Evolutionary conservation across 2,888 invertebrate genomes (phyloP), one percentile per base, ranked within the genome.

Genomic region (Heteropelma amictum): DNA sequence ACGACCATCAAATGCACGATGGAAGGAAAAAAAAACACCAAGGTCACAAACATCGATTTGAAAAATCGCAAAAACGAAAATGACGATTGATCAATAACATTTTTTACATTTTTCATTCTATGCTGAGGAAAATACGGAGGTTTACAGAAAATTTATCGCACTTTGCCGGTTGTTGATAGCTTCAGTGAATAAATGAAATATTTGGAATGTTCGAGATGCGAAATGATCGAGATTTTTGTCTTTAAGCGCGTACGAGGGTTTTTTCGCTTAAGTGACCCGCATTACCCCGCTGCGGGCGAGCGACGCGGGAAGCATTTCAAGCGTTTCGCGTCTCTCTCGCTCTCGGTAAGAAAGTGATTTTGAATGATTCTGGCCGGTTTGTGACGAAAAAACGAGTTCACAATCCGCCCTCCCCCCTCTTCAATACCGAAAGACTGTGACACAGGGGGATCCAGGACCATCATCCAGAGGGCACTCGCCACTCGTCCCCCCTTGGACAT

Each of bases 341-440:
- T 42, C 63, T 40, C 60, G 56, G 58, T 47, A 21, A 64, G 54
- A 26, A 58, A 60, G 47, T 51, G 47, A 68, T 69, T 70, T 69
- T 65, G 74, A 74, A 74, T 74, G 70, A 74, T 70, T 60, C 65
- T 65, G 54, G 65, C 65, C 64, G 70, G 61, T 70, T 70, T 45
- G 58, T 38, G 60, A 70, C 69, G 54, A 74, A 58, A n/a, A 74
- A 74, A 74, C 70, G 74, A 40, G 70, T 74, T 74, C 65, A 70
- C 33, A 47, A 30, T 38, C 53, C 53, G 28, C 64, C 23, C 19
- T 47, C 56, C 40, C 21, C 8, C 26, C 42, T 58, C 54, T 26
- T 10, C 42, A 30, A 14, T 8, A 7, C 19, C 1, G 30, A 30
- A 7, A 30, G 42, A 42, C 26, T 47, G 26, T 35, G 28, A 38